phyloP scores from a whole-genome alignment of 2,113 vertebrate genomes.

The Pseudorectes ferrugineus region DNA sequence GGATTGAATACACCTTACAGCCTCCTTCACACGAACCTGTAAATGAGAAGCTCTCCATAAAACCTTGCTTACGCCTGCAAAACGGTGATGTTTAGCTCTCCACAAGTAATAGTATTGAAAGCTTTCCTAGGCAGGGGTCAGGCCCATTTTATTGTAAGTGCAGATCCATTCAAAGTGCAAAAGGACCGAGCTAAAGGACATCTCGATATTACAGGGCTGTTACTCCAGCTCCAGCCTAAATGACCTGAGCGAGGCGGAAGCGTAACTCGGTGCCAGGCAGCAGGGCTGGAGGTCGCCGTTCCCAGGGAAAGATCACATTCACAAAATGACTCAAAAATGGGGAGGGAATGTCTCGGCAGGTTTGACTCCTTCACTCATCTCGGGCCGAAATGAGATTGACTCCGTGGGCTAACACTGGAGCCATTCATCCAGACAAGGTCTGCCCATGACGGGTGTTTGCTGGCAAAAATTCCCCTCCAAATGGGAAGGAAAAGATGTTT shows the following conservation, averaged over 20 bases:
- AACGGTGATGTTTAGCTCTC: not conserved
- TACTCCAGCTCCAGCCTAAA: not conserved
- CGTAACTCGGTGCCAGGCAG: not conserved
- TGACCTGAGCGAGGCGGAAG: not conserved
- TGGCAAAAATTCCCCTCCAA: not conserved
- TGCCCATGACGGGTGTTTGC: fast-evolving
- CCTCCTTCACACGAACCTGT: not conserved
- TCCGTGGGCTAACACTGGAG: fast-evolving
- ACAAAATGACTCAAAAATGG: not conserved
- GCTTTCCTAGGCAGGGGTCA: slow-evolving; percentile 9
- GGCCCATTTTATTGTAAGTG: not conserved
- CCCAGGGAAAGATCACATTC: not conserved
- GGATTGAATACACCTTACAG: not conserved
- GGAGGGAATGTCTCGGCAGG: not conserved
- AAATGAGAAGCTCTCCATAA: not conserved
- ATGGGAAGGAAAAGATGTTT: not conserved
- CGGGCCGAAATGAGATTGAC: not conserved
- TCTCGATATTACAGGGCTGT: not conserved
- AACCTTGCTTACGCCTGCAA: slow-evolving; percentile 10
- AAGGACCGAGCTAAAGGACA: slow-evolving; percentile 3
- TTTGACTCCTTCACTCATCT: not conserved
- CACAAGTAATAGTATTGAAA: slow-evolving; percentile 21
- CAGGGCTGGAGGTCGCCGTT: not conserved
- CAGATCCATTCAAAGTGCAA: not conserved
- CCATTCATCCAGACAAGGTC: not conserved